These are phyloP conservation scores for Campoplex nolae DNA, from an alignment of 2,888 invertebrate genomes.

Conservation along the genomic window DNA sequence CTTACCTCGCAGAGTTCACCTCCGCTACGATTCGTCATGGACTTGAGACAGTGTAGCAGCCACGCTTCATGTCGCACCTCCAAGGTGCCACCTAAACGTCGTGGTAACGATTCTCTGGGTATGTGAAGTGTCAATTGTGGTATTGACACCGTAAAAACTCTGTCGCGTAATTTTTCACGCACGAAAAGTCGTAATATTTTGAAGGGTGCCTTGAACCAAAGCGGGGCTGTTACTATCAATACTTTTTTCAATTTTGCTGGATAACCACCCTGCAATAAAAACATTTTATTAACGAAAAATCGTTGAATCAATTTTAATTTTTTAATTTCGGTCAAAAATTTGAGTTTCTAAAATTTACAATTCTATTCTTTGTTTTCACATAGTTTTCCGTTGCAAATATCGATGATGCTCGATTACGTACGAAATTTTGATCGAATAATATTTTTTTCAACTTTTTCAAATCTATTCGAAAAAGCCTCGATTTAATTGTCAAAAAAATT, in stretches of 20 bases:
- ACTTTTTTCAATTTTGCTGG: slow-evolving; percentile 99
- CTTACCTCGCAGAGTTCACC: slow-evolving; percentile 83
- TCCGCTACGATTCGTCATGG: slow-evolving; percentile 93
- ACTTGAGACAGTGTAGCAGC: slow-evolving; percentile 91
- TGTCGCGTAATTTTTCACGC: slow-evolving; percentile 96
- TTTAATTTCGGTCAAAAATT: not conserved
- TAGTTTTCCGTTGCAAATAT: not conserved
- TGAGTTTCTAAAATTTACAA: not conserved
- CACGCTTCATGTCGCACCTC: slow-evolving; percentile 96
- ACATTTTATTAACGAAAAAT: not conserved
- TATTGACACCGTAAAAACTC: slow-evolving; percentile 97
- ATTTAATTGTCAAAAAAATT: no score
- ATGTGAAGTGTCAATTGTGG: slow-evolving; percentile 96
- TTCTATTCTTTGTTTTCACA: not conserved
- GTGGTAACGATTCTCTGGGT: slow-evolving; percentile 94
- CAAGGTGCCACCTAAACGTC: slow-evolving; percentile 94
- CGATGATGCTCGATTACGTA: not conserved
- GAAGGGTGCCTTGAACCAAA: slow-evolving; percentile 99
- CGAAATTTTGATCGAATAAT: no score
- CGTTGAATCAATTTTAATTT: slow-evolving; percentile 14
- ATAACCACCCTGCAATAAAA: slow-evolving; percentile 93
- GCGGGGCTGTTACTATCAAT: slow-evolving; percentile 97
- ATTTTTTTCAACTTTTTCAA: no score
- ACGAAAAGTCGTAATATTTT: slow-evolving; percentile 97
- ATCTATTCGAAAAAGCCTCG: no score